These are phyloP conservation scores for Crax fasciolata DNA, from an alignment of 2,797 vertebrate species.

Conservation along the genomic window DNA sequence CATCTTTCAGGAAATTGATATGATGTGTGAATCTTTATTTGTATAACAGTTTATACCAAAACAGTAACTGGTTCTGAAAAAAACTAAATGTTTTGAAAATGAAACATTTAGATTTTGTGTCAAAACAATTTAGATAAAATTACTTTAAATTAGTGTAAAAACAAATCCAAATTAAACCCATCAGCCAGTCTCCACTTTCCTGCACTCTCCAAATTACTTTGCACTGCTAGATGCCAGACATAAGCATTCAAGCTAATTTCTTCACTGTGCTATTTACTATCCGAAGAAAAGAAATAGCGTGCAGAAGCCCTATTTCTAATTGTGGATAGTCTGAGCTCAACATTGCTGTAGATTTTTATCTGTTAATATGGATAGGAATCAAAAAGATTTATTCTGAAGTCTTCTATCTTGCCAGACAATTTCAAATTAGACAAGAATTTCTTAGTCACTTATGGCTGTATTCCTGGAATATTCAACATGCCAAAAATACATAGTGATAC, in stretches of 20 bases:
- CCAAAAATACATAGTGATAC: constrained; percentile 34
- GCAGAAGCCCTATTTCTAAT: neutral
- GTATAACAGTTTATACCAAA: neutral
- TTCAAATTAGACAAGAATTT: constrained; percentile 46
- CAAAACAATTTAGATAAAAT: constrained; percentile 57
- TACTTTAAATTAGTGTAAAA: constrained; percentile 49
- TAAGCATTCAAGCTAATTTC: constrained; percentile 28
- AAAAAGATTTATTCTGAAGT: constrained; percentile 17
- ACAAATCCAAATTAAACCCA: constrained; percentile 54
- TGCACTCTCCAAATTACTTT: constrained; percentile 41
- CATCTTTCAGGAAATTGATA: neutral
- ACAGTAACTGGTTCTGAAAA: constrained; percentile 2
- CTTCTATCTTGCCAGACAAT: constrained; percentile 32
- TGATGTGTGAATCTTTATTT: neutral
- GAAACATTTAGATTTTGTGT: constrained; percentile 26
- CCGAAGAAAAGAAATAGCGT: constrained; percentile 38
- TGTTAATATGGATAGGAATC: neutral
- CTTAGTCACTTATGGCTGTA: constrained; percentile 19
- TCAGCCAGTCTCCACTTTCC: constrained; percentile 42
- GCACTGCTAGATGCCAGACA: constrained; percentile 28
- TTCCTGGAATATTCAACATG: constrained; percentile 50
- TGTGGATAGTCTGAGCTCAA: neutral
- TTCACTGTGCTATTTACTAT: constrained; percentile 52
- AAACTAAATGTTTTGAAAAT: neutral
- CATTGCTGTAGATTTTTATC: constrained; percentile 4